Base-by-base conservation (phyloP, 2,113 vertebrate species). In the Cinclus cinclus region DNA sequence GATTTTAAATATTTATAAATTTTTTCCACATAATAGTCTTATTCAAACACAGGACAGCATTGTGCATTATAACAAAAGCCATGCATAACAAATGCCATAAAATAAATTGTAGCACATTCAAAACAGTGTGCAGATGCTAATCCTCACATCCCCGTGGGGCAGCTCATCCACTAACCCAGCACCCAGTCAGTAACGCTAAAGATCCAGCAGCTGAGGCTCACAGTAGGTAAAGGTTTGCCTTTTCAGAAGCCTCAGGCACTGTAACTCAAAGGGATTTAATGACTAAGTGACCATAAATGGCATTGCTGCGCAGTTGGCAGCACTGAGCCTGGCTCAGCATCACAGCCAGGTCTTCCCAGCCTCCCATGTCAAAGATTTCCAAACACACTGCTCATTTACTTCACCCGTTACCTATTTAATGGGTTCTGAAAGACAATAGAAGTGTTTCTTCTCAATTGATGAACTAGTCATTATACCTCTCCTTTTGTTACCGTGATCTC, bases 1-100 rank as follows among this genome's bases (percentile, higher is more conserved):
- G 41, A 79, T 84, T 94, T 95, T 25, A 95, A 96, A 94, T 95
- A 96, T 96, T 92, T 87, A 82, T 90, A 79, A 39, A 37, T 63
- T 88, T 95, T 90, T 84, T 68, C 62, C 82, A 56, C 12, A 1
- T 87, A 82, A 82, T 52, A 92, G 76, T 52, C 87, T 91, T 94
- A 83, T 90, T 67, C 83, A 95, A 91, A 95, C 94, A 96, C 39
- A 91, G 50, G 47, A 69, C 50, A 70, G 79, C 82, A 90, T 94
- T 94, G 93, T 94, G 62, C 42, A 13, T 64, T 90, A 63, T 91
- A 95, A 81, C 62, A 95, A 96, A 94, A 94, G n/a, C 80, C 52
- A 5, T 19, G 69, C 16, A 15, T 80, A 83, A 85, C 41, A 75
- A 92, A 83, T 56, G 52, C 69, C 55, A 41, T 82, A 90, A 93